phyloP scores from a whole-genome alignment of 30 jellyfish, hydroid and myxozoan species.

The Aurelia aurita complex sp. Pacific region DNA sequence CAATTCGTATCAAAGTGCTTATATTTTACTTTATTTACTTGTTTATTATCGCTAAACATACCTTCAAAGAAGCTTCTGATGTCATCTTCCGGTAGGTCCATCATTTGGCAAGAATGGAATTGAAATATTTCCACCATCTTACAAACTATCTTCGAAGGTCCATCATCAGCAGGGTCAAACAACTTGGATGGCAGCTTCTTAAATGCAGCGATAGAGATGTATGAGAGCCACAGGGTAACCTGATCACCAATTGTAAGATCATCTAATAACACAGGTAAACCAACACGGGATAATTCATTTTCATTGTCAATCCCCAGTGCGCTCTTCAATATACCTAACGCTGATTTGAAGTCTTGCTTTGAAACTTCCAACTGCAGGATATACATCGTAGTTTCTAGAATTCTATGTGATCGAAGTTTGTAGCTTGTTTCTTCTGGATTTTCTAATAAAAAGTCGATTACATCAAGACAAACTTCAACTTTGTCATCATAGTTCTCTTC shows the following conservation, averaged over 20 bases:
- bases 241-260: constrained; percentile 54
- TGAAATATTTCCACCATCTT: constrained; percentile 41
- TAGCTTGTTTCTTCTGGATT: constrained; percentile 30
- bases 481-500: constrained; percentile 68
- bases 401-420: constrained; percentile 59
- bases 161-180: constrained; percentile 55
- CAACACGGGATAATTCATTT: not conserved
- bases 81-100: not conserved
- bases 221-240: constrained; percentile 72
- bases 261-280: constrained; percentile 9
- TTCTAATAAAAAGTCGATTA: constrained; percentile 59
- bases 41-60: too few relatives aligned
- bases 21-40: too few relatives aligned
- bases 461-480: constrained; percentile 85
- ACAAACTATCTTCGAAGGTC: constrained; percentile 68
- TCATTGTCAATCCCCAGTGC: constrained; percentile 45
- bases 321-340: constrained; percentile 25
- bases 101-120: constrained; percentile 35
- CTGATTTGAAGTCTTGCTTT: constrained; percentile 16
- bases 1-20: too few relatives aligned
- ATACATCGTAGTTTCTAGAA: constrained; percentile 67
- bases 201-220: constrained; percentile 49
- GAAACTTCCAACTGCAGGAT: constrained; percentile 44
- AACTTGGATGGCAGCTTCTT: constrained; percentile 46
- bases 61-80: constrained; percentile 50